Conservation (phyloP, 2,888 invertebrate genomes). For the Oxyscelio sp. region DNA sequence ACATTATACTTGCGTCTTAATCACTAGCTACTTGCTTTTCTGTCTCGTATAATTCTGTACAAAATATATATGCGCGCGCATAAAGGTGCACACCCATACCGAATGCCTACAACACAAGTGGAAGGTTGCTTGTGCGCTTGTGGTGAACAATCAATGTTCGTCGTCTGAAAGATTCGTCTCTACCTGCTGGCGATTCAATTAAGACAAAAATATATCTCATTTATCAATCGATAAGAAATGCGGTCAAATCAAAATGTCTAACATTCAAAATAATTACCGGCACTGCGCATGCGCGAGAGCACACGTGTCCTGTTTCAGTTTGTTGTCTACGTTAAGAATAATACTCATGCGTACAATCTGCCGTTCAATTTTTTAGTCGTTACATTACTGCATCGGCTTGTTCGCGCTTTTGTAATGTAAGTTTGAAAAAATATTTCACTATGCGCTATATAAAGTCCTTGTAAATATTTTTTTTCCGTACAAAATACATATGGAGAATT, state of each 20-base stretch:
- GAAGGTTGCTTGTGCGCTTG: conserved; percentile 63
- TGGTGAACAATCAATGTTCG: conserved; percentile 43
- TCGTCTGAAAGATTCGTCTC: conserved; percentile 8
- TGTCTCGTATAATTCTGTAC: conserved; percentile 53
- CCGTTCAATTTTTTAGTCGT: background rate
- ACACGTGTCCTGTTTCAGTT: conserved; percentile 27
- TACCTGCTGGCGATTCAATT: conserved; percentile 9
- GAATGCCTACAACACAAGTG: conserved; percentile 49
- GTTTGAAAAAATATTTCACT: conserved; percentile 69
- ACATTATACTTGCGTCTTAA: conserved; percentile 32
- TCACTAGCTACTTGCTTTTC: conserved; percentile 13
- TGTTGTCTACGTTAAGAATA: conserved; percentile 48
- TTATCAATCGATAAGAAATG: conserved; percentile 39
- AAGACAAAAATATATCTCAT: conserved; percentile 35
- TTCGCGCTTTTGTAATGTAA: conserved; percentile 24
- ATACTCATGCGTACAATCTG: conserved; percentile 51
- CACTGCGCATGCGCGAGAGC: conserved; percentile 29
- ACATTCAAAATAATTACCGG: conserved; percentile 43
- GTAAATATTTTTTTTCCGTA: conserved; percentile 66
- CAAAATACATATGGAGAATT: conserved; percentile 64
- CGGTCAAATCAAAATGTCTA: conserved; percentile 41
- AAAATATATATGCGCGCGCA: conserved; percentile 63
- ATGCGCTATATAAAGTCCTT: conserved; percentile 63
- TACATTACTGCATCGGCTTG: conserved; percentile 34
- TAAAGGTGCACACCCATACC: conserved; percentile 7